Evolutionary conservation across 2,797 vertebrate genomes (phyloP).

Genomic region (Hapalemur alaotrensis): DNA sequence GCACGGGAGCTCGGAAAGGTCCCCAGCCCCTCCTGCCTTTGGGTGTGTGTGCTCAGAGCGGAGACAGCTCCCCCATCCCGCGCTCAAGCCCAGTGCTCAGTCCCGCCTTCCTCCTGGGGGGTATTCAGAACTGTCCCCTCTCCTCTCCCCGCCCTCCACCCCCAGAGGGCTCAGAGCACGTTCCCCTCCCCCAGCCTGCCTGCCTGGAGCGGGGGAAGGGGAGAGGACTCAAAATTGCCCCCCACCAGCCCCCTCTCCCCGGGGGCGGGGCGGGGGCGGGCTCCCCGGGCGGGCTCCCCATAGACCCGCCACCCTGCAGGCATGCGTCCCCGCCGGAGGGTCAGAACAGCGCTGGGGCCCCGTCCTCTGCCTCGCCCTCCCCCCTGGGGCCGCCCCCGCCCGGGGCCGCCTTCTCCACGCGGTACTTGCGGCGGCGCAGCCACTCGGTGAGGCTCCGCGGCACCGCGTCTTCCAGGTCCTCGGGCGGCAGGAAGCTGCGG

Average conservation of each 20-base stretch:
- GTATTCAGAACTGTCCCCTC: not conserved
- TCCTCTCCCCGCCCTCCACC: too few relatives aligned
- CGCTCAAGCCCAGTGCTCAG: not conserved
- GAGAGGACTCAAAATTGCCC: not conserved
- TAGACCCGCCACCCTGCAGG: not conserved
- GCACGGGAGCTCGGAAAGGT: not conserved
- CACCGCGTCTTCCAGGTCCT: constrained; percentile 87
- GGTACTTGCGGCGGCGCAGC: constrained; percentile 87
- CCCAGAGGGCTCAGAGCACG: fast-evolving
- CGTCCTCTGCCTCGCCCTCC: not conserved
- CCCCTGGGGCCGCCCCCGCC: too few relatives aligned
- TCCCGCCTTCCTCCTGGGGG: too few relatives aligned
- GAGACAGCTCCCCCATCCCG: not conserved
- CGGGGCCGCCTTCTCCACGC: constrained; percentile 42
- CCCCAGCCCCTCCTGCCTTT: not conserved
- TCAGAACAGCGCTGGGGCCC: not conserved
- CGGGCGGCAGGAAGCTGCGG: constrained; percentile 89
- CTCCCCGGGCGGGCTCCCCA: not conserved
- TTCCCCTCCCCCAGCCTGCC: not conserved
- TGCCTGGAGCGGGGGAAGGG: not conserved
- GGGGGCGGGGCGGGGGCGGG: not conserved
- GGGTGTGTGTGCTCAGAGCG: too few relatives aligned
- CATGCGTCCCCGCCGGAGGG: fast-evolving
- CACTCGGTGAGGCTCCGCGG: constrained; percentile 89
- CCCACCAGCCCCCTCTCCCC: not conserved